phyloP scores from a whole-genome alignment of 2,797 vertebrate species.

The Rhincodon typus region DNA sequence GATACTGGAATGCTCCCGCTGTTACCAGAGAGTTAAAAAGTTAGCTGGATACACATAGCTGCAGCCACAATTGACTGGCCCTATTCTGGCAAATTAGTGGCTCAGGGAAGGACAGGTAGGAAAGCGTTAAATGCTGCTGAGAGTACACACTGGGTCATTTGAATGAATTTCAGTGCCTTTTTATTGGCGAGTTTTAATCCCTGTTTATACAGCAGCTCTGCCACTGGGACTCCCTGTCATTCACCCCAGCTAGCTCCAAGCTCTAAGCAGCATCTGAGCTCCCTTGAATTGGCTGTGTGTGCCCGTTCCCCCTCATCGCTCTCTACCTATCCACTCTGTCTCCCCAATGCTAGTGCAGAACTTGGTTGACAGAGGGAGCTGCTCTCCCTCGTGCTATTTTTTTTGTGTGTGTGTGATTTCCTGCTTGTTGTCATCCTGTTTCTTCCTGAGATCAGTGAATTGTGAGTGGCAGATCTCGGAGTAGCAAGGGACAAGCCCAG shows the following conservation, averaged over 20 bases:
- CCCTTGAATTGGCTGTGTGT: background rate
- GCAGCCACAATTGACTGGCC: background rate
- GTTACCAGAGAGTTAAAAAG: background rate
- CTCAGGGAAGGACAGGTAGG: background rate
- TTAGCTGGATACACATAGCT: background rate
- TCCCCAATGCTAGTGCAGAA: background rate
- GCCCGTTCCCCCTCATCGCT: background rate
- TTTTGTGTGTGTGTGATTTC: background rate
- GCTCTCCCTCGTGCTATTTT: background rate
- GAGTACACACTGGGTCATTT: no score
- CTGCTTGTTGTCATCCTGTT: background rate
- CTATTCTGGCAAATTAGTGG: background rate
- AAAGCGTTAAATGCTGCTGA: background rate
- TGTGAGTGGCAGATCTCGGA: background rate
- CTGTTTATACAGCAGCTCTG: background rate
- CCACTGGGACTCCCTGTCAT: background rate
- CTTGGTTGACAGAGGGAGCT: conserved; percentile 14
- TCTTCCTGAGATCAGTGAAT: background rate
- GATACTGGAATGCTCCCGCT: background rate
- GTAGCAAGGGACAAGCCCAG: background rate
- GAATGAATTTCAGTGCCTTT: background rate
- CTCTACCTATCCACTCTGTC: background rate
- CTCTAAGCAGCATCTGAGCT: background rate
- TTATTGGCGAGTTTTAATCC: background rate
- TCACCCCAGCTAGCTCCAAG: background rate